These are phyloP conservation scores for Margaritifera margaritifera DNA, from an alignment of 2,888 invertebrate species.

Conservation along the genomic window DNA sequence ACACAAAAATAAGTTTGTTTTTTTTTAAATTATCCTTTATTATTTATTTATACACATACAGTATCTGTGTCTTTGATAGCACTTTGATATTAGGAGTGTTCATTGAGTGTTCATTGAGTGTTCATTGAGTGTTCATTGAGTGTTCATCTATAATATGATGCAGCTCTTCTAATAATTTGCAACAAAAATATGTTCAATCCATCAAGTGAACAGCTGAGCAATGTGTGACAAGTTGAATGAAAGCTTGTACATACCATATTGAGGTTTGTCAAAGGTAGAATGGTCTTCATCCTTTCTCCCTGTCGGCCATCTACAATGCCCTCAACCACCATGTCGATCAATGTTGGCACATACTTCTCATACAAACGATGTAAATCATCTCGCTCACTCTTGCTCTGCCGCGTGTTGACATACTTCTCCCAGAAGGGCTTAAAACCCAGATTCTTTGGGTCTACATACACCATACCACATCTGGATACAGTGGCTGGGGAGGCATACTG, in stretches of 20 bases:
- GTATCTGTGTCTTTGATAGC: too few relatives aligned
- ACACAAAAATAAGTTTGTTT: too few relatives aligned
- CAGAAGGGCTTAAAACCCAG: slow-evolving; percentile 90
- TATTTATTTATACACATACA: too few relatives aligned
- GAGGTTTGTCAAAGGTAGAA: slow-evolving; percentile 87
- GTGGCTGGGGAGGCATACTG: slow-evolving; percentile 94
- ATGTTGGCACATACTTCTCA: slow-evolving; percentile 83
- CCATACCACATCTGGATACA: slow-evolving; percentile 94
- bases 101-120: too few relatives aligned
- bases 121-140: too few relatives aligned
- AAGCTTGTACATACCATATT: slow-evolving; percentile 80
- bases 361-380: slow-evolving; percentile 76
- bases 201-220: too few relatives aligned
- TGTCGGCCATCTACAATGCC: slow-evolving; percentile 81
- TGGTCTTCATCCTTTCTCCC: slow-evolving; percentile 82
- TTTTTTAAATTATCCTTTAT: too few relatives aligned
- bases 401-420: slow-evolving; percentile 82
- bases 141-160: too few relatives aligned
- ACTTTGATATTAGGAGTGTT: too few relatives aligned
- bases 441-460: slow-evolving; percentile 93
- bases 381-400: slow-evolving; percentile 59
- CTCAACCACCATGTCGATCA: slow-evolving; percentile 83
- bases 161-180: too few relatives aligned
- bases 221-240: not conserved
- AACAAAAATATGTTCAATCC: too few relatives aligned